These are phyloP conservation scores for Apomyelois bistriatella DNA, from an alignment of 2,888 invertebrate genomes.

Conservation along the genomic window DNA sequence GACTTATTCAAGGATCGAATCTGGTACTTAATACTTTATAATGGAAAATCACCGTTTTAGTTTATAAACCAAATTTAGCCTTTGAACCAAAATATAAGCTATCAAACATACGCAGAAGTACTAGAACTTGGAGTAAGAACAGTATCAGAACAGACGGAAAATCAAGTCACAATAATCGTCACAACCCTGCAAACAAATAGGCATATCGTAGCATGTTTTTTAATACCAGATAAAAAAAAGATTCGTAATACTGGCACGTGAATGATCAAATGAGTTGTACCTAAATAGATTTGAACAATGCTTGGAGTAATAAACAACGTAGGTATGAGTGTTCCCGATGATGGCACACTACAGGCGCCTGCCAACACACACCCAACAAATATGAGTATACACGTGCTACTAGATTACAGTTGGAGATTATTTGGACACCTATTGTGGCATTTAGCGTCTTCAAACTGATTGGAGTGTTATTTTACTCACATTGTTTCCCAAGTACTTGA, in stretches of 20 bases:
- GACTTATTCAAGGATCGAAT: too few species aligned
- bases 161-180: too few species aligned
- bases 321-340: constrained; percentile 1
- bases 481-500: too few species aligned
- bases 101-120: too few species aligned
- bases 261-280: not conserved
- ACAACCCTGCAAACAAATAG: too few species aligned
- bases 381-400: not conserved
- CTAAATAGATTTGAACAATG: not conserved
- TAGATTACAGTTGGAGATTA: not conserved
- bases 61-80: too few species aligned
- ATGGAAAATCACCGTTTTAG: too few species aligned
- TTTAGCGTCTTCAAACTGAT: not conserved
- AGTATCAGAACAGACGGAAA: too few species aligned
- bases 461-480: too few species aligned
- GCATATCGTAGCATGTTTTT: not conserved
- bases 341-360: not conserved
- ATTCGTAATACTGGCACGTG: not conserved
- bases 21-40: too few species aligned
- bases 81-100: too few species aligned
- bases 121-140: too few species aligned
- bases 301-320: not conserved
- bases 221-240: not conserved
- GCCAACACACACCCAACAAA: constrained; percentile 5
- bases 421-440: not conserved